phyloP scores from a whole-genome alignment of 2,797 vertebrate genomes.

The Notoglanidium macrostoma region DNA sequence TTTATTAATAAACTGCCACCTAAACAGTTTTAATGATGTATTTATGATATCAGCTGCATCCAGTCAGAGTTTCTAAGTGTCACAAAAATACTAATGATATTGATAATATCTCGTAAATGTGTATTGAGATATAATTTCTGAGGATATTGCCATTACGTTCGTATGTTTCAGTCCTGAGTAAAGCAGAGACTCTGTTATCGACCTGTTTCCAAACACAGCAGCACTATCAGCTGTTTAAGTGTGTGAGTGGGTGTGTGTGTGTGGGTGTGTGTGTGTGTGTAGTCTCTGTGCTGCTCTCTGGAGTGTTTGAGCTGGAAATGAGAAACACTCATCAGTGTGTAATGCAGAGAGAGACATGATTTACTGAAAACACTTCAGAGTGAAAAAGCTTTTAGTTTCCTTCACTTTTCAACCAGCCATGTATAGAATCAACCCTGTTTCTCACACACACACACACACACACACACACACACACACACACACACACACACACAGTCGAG shows the following conservation, averaged over 20 bases:
- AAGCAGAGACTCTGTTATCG: background rate
- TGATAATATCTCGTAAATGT: background rate
- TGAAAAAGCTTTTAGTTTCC: background rate
- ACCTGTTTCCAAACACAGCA: background rate
- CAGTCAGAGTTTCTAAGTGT: background rate
- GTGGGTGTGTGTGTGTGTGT: slow-evolving; percentile 9
- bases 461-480: background rate
- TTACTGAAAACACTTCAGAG: slow-evolving; percentile 3
- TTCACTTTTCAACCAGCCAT: background rate
- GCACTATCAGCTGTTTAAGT: background rate
- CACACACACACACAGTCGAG: background rate
- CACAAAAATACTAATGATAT: background rate
- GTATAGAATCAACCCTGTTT: background rate
- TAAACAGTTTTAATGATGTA: background rate
- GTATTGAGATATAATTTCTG: background rate
- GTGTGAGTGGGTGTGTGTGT: slow-evolving; percentile 3
- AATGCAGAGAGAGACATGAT: slow-evolving; percentile 1
- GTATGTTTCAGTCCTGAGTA: background rate
- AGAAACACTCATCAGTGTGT: slow-evolving; percentile 17
- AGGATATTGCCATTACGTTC: background rate
- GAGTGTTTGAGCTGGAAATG: slow-evolving; percentile 11
- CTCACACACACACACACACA: background rate
- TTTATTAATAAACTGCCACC: background rate
- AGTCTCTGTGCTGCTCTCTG: background rate
- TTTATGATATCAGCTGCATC: background rate